These are phyloP conservation scores for Myopa testacea DNA, from an alignment of 2,888 invertebrate genomes.

Conservation along the genomic window DNA sequence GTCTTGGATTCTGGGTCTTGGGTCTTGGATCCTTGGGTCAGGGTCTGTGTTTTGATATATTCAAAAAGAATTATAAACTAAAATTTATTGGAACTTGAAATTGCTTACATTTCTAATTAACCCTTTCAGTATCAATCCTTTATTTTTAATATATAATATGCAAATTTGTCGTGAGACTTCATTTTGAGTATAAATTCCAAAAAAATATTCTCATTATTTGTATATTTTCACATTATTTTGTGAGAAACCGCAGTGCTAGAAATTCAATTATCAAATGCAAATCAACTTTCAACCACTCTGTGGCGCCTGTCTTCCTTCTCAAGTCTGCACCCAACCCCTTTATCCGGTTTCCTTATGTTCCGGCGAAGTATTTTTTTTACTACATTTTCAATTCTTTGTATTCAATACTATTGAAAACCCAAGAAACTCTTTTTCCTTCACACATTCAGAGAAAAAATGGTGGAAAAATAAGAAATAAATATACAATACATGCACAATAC, in stretches of 20 bases:
- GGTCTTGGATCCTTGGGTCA: no score
- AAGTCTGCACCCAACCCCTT: neutral
- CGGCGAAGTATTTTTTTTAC: neutral
- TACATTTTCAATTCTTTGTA: neutral
- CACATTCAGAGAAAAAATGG: neutral
- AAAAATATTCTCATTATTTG: no score
- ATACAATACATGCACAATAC: neutral
- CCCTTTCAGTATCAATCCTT: no score
- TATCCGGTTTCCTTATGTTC: neutral
- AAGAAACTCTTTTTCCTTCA: neutral
- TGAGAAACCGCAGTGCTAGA: neutral
- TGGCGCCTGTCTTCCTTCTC: neutral
- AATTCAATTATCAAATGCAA: conserved; percentile 31
- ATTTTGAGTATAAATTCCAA: no score
- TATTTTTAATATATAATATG: no score
- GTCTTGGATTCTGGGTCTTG: no score
- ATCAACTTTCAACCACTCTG: neutral
- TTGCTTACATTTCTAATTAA: no score
- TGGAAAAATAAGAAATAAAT: neutral
- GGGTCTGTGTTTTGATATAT: no score
- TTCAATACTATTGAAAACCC: neutral
- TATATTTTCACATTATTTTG: neutral
- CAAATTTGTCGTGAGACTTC: no score
- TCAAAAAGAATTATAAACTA: no score
- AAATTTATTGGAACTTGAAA: no score